These are phyloP conservation scores for Thunnus albacares DNA, from an alignment of 2,797 vertebrate genomes.

Conservation along the genomic window DNA sequence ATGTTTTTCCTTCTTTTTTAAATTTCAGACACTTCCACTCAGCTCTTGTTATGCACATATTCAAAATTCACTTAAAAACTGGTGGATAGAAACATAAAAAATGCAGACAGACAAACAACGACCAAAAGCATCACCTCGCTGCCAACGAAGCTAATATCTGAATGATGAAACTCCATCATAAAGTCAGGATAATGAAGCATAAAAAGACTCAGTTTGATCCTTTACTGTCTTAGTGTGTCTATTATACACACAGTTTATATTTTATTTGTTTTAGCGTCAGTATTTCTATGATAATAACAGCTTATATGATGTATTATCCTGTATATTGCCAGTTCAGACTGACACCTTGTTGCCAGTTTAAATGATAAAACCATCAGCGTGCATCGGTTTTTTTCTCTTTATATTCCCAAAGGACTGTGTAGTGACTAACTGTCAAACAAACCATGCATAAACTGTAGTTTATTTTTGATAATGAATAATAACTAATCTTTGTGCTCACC, in stretches of 20 bases:
- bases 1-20: background rate
- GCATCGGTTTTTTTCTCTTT: background rate
- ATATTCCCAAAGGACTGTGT: background rate
- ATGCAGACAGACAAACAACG: too few species aligned
- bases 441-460: background rate
- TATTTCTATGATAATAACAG: background rate
- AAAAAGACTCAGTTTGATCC: background rate
- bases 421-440: background rate
- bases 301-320: too few species aligned
- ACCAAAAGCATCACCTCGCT: too few species aligned
- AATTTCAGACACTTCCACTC: too few species aligned
- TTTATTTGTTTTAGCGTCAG: background rate
- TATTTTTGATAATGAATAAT: background rate
- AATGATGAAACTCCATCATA: background rate
- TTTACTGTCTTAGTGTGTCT: background rate
- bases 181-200: background rate
- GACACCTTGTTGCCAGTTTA: background rate
- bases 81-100: background rate
- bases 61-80: too few species aligned
- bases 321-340: background rate
- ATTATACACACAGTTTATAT: background rate
- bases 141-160: too few species aligned
- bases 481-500: too few species aligned
- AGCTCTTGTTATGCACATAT: too few species aligned
- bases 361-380: background rate